A percentile compares a stretch with the other conserved stretches of the same genome.
Evolutionary conservation across 2,797 vertebrate species (phyloP).

Genomic region (Acanthurus tractus): DNA sequence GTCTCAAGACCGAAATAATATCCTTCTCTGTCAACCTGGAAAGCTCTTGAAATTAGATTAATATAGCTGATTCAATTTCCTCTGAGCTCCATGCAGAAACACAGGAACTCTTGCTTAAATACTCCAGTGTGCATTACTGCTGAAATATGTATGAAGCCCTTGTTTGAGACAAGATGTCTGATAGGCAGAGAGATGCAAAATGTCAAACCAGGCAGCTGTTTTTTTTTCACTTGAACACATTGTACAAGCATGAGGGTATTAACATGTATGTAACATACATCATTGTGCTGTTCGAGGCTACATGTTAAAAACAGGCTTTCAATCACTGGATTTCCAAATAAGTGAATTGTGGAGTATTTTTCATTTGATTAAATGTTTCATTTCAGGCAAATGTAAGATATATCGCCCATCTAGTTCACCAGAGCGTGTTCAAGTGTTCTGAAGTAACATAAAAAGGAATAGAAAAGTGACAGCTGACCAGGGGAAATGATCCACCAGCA

Average conservation of each 20-base stretch:
- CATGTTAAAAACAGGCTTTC: not conserved
- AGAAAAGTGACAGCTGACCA: conserved; percentile 39
- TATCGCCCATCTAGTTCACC: conserved; percentile 43
- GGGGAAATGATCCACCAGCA: conserved; percentile 38
- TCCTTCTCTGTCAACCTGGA: conserved; percentile 72
- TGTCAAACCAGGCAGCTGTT: not conserved
- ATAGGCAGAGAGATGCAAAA: not conserved
- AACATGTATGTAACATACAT: not conserved
- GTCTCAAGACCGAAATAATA: conserved; percentile 70
- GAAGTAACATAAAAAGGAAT: conserved; percentile 55
- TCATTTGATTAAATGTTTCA: conserved; percentile 2
- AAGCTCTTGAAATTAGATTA: conserved; percentile 76
- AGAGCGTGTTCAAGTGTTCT: conserved; percentile 21
- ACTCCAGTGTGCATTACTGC: conserved; percentile 35
- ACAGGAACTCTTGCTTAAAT: conserved; percentile 40
- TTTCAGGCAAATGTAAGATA: conserved; percentile 1
- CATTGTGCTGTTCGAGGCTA: not conserved
- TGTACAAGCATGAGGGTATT: not conserved
- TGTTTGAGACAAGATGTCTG: conserved; percentile 39
- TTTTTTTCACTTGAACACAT: conserved; percentile 11
- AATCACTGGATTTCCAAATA: not conserved
- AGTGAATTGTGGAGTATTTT: not conserved
- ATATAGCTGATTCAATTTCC: conserved; percentile 81
- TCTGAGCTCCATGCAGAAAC: conserved; percentile 53
- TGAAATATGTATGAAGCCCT: conserved; percentile 38